These are phyloP conservation scores for Hanleya hanleyi DNA, from an alignment of 2,888 invertebrate species.

Conservation along the genomic window DNA sequence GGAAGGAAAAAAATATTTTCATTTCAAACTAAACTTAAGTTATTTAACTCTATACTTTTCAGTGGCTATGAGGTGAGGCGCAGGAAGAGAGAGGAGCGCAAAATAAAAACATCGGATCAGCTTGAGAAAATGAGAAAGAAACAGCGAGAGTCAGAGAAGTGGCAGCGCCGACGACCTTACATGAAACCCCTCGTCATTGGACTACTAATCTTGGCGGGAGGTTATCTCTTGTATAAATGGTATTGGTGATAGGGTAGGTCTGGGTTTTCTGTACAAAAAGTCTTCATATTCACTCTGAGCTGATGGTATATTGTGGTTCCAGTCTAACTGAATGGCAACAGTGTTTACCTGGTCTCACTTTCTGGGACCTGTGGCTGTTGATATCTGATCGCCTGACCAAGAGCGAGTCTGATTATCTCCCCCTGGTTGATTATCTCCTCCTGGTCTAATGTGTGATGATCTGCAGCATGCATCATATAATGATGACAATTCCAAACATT, in stretches of 20 bases:
- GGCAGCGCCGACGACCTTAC: conserved; percentile 51
- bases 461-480: no score
- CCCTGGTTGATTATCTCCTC: no score
- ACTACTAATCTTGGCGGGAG: conserved; percentile 46
- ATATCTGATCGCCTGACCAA: no score
- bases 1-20: background rate
- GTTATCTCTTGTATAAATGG: conserved; percentile 50
- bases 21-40: background rate
- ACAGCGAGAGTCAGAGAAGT: conserved; percentile 59
- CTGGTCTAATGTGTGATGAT: no score
- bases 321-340: no score
- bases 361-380: no score
- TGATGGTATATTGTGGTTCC: no score
- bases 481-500: no score
- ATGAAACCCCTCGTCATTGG: conserved; percentile 56
- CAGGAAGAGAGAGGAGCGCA: conserved; percentile 62
- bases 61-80: conserved; percentile 52
- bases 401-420: no score
- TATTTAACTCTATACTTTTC: conserved; percentile 16
- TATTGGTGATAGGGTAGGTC: conserved; percentile 43
- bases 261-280: no score
- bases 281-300: no score
- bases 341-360: no score
- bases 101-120: conserved; percentile 61
- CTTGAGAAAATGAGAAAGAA: conserved; percentile 64